phyloP scores from a whole-genome alignment of 2,888 invertebrate genomes.

The Hypercompe scribonia region DNA sequence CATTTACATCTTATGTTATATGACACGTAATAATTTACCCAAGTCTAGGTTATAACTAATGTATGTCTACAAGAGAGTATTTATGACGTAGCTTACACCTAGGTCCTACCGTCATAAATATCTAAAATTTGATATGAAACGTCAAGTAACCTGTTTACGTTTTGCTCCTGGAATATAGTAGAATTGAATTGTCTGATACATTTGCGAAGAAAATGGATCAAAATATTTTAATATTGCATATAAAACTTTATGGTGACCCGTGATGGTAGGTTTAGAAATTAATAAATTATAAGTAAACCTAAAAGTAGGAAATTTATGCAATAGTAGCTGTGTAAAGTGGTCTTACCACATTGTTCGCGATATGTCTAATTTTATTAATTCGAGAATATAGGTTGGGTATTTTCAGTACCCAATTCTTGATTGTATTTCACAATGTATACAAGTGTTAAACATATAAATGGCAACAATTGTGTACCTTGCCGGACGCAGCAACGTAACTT shows the following conservation, averaged over 20 bases:
- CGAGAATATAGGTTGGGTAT: too few species aligned
- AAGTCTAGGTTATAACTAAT: not conserved
- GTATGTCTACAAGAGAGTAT: not conserved
- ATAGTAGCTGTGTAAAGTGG: too few species aligned
- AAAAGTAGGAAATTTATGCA: too few species aligned
- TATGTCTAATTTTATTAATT: too few species aligned
- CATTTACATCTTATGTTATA: not conserved
- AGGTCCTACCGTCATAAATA: conserved; percentile 7
- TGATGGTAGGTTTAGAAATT: too few species aligned
- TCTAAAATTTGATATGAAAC: not conserved
- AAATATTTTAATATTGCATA: conserved; percentile 34
- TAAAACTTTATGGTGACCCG: conserved; percentile 9
- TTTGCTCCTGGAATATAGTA: conserved; percentile 27
- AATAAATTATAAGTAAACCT: too few species aligned
- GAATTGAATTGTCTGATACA: conserved; percentile 48
- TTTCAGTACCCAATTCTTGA: too few species aligned
- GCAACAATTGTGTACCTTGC: too few species aligned
- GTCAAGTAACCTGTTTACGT: conserved; percentile 23
- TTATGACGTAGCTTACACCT: not conserved
- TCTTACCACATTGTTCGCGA: too few species aligned
- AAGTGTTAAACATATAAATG: too few species aligned
- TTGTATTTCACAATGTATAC: too few species aligned
- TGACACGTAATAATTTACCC: not conserved
- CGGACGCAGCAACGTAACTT: too few species aligned
- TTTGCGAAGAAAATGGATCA: conserved; percentile 43